A percentile compares a stretch with the other conserved stretches of the same genome.
These are phyloP conservation scores for Icerya purchasi DNA, from an alignment of 2,888 invertebrate genomes.

Conservation along the genomic window DNA sequence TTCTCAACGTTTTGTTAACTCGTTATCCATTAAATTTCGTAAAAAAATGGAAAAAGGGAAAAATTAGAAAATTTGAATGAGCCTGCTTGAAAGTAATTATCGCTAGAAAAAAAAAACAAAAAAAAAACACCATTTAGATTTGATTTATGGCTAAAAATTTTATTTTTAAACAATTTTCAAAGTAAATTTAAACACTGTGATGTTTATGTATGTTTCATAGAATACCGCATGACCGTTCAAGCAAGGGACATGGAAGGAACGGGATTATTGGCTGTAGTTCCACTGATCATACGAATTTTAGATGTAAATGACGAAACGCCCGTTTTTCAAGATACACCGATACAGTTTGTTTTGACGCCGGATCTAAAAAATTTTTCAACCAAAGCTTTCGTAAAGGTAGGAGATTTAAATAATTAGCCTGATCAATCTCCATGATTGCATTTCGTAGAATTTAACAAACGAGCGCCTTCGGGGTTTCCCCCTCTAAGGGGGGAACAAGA, in stretches of 20 bases:
- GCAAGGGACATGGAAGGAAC: conserved; percentile 70
- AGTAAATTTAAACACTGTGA: too few relatives aligned
- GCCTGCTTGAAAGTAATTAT: too few relatives aligned
- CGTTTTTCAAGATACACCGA: conserved; percentile 51
- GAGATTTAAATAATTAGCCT: not conserved
- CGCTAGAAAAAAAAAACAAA: too few relatives aligned
- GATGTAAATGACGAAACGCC: conserved; percentile 68
- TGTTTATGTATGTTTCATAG: too few relatives aligned
- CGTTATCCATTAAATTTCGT: too few relatives aligned
- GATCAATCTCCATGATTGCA: not conserved
- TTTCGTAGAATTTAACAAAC: not conserved
- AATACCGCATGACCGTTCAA: conserved; percentile 57
- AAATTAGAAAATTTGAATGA: too few relatives aligned
- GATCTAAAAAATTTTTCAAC: conserved; percentile 53
- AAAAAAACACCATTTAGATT: too few relatives aligned
- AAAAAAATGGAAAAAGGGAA: too few relatives aligned
- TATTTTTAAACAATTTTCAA: too few relatives aligned
- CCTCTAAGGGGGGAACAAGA: not conserved
- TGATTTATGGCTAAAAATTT: too few relatives aligned
- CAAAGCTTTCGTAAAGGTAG: conserved; percentile 46
- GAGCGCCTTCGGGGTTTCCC: not conserved
- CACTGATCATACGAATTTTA: conserved; percentile 49
- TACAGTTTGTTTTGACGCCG: conserved; percentile 57
- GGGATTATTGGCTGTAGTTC: conserved; percentile 51
- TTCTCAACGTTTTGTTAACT: too few relatives aligned